phyloP scores from a whole-genome alignment of 1,140 invertebrate species.

The Psix sp. region DNA sequence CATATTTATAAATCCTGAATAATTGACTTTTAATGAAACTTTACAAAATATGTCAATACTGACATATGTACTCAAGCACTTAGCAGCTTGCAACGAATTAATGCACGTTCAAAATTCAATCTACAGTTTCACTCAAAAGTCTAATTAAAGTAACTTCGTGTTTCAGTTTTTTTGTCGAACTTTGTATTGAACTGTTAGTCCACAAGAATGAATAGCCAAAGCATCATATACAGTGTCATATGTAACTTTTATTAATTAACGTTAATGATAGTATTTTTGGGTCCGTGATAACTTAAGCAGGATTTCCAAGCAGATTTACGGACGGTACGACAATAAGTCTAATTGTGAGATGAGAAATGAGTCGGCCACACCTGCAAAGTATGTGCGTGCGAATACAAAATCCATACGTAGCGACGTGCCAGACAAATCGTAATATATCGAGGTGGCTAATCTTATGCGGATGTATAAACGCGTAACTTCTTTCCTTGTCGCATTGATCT shows the following conservation, averaged over 20 bases:
- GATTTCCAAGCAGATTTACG: constrained; percentile 53
- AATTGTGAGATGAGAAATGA: constrained; percentile 60
- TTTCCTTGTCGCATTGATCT: constrained; percentile 42
- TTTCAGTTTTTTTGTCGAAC: constrained; percentile 2
- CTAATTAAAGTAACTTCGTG: too few relatives aligned
- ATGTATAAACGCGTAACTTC: constrained; percentile 14
- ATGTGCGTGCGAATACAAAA: constrained; percentile 53
- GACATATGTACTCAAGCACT: too few relatives aligned
- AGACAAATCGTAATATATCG: constrained; percentile 63
- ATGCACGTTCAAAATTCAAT: too few relatives aligned
- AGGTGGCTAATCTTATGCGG: constrained; percentile 47
- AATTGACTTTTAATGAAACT: constrained; percentile 44
- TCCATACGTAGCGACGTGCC: constrained; percentile 57
- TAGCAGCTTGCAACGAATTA: too few relatives aligned
- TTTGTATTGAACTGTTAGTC: too few relatives aligned
- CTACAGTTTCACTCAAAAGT: too few relatives aligned
- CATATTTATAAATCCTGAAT: constrained; percentile 42
- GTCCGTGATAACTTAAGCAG: constrained; percentile 26
- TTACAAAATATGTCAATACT: background rate
- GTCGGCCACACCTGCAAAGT: constrained; percentile 49
- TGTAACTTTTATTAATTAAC: constrained; percentile 43
- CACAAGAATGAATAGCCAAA: background rate
- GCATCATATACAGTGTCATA: constrained; percentile 7
- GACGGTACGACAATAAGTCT: constrained; percentile 56
- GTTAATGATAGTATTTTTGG: constrained; percentile 27